phyloP scores from a whole-genome alignment of 2,113 vertebrate genomes.

The Dryoscopus gambensis region DNA sequence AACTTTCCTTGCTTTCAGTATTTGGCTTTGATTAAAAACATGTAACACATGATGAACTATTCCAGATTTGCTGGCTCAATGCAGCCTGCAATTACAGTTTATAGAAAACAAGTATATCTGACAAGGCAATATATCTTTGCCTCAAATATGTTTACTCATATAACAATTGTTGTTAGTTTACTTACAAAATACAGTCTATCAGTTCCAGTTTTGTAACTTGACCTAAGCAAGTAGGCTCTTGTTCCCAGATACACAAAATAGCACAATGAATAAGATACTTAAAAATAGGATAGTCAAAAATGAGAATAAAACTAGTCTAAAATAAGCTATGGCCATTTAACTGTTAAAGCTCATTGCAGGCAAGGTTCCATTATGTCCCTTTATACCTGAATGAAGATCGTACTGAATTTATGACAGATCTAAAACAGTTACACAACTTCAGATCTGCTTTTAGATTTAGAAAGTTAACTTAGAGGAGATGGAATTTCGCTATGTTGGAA shows the following conservation, averaged over 20 bases:
- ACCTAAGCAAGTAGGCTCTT: not conserved
- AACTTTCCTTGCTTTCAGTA: not conserved
- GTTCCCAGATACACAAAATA: not conserved
- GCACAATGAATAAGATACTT: not conserved
- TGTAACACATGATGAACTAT: not conserved
- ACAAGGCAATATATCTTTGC: not conserved
- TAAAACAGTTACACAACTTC: not conserved
- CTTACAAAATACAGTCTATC: not conserved
- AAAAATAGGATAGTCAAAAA: not conserved
- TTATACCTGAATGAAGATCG: not conserved
- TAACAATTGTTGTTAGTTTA: not conserved
- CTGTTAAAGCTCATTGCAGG: not conserved
- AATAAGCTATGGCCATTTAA: not conserved
- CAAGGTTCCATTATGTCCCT: not conserved
- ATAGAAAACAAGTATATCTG: conserved; percentile 33
- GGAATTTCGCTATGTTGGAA: not conserved
- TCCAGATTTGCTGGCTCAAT: conserved; percentile 48
- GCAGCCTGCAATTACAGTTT: conserved; percentile 6
- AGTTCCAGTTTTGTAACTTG: not conserved
- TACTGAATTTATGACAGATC: not conserved
- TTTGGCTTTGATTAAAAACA: conserved; percentile 40
- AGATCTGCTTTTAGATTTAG: not conserved
- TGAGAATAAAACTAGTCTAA: not conserved
- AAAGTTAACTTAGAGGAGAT: not conserved
- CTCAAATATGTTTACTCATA: not conserved